Evolutionary conservation across 2,113 vertebrate genomes (phyloP).

Genomic region (Lampris incognitus): DNA sequence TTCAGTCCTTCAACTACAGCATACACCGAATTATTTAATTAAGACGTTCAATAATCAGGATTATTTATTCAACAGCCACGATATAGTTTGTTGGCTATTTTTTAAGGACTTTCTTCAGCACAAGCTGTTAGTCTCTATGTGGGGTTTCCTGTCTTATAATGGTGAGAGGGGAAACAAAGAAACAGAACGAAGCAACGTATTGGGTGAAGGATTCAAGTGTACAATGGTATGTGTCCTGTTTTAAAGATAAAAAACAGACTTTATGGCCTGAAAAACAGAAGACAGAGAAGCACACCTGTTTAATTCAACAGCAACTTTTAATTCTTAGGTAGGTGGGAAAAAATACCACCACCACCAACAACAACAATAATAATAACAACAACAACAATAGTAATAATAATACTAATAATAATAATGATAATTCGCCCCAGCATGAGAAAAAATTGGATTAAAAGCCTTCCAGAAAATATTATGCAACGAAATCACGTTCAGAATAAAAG

Average conservation of each 20-base stretch:
- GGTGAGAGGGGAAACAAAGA: constrained; percentile 29
- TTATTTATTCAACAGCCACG: too few species aligned
- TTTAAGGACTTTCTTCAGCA: too few species aligned
- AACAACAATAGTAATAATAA: not conserved
- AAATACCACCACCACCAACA: not conserved
- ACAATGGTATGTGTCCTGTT: too few species aligned
- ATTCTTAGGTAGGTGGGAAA: not conserved
- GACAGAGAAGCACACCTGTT: not conserved
- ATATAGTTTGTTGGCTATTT: too few species aligned
- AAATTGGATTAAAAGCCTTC: too few species aligned
- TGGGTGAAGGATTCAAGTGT: not conserved
- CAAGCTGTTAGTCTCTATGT: too few species aligned
- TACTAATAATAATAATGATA: not conserved
- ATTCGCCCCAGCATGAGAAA: too few species aligned
- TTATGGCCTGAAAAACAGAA: constrained; percentile 34
- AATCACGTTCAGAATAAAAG: constrained; percentile 12
- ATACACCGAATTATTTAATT: too few species aligned
- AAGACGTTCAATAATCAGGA: too few species aligned
- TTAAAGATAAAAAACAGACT: constrained; percentile 23
- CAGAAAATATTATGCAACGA: not conserved
- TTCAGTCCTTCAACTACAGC: too few species aligned
- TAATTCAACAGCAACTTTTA: not conserved
- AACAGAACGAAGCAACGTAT: constrained; percentile 2
- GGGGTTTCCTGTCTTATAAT: not conserved
- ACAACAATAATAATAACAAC: not conserved